These are phyloP conservation scores for Pteromalus puparum DNA, from an alignment of 1,140 invertebrate genomes.

Conservation along the genomic window DNA sequence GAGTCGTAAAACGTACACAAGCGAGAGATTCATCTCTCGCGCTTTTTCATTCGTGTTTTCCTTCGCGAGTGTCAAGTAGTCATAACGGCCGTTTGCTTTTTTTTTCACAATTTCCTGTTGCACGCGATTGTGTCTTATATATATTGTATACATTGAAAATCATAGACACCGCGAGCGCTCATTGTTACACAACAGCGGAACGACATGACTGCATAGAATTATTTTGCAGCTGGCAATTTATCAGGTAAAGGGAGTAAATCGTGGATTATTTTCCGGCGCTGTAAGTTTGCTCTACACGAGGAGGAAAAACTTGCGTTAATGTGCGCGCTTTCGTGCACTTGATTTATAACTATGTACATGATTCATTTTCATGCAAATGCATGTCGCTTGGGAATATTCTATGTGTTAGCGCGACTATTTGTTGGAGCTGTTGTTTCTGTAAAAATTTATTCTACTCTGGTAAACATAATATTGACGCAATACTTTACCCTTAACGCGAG, in stretches of 20 bases:
- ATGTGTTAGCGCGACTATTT: not conserved
- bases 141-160: not conserved
- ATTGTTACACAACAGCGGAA: not conserved
- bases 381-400: not conserved
- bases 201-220: not conserved
- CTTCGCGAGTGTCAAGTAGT: conserved; percentile 12
- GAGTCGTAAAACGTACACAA: not conserved
- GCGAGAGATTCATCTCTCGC: conserved; percentile 3
- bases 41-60: not conserved
- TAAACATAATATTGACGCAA: too few relatives aligned
- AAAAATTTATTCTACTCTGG: not conserved
- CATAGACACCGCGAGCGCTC: not conserved
- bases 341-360: not conserved
- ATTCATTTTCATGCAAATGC: conserved; percentile 5
- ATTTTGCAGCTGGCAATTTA: not conserved
- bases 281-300: not conserved
- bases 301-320: not conserved
- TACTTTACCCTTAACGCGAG: not conserved
- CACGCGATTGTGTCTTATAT: not conserved
- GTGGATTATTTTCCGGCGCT: not conserved
- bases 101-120: conserved; percentile 18
- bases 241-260: conserved; percentile 4
- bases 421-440: not conserved
- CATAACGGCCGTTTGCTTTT: conserved; percentile 11
- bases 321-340: not conserved